Evolutionary conservation across 2,113 vertebrate genomes (phyloP), one percentile per base, ranked within the genome.

Genomic region (Gnathonemus longibarbis): DNA sequence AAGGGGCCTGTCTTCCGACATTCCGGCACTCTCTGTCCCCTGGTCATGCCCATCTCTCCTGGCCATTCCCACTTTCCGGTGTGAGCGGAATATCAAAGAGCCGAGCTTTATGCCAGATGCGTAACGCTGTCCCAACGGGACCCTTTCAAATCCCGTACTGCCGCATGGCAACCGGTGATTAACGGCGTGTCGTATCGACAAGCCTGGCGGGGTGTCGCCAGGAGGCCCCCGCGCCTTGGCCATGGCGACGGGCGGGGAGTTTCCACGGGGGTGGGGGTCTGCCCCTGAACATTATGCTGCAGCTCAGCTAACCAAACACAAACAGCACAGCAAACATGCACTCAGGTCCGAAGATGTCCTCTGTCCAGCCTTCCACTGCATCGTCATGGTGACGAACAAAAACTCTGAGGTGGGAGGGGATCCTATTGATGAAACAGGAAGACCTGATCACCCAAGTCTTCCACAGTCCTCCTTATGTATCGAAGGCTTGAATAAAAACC

Each of bases 11-110:
- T 50, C 46, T 7, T 86, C 45, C 24, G 5, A 88, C 87, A 88
- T 62, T 88, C 35, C 52, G 21, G 87, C 52, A 53, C 21, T 46
- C 87, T 42, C 19, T 19, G 19, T 45, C 87, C 87, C 56, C 10
- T 21, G 87, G 52, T 39, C 53, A 56, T 27, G 31, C 31, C 17
- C 27, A 8, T n/a, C 42, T 66, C 56, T 27, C 53, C 56, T 56
- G 17, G 53, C 15, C 87, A 11, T 62, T 39, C 49, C 56, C 56
- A 35, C 87, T 88, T 56, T 46, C 52, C 53, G 15, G 19, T 62
- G 53, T 88, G 87, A 88, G 56, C 39, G 5, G 87, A 88, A 88
- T 88, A n/a, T 88, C 87, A 88, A 88, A 88, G 87, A 66, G 87
- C 19, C 10, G 2, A 31, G 52, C 52, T 88, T n/a, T 62, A 31